phyloP scores from a whole-genome alignment of 2,888 invertebrate genomes.

The Strigamia crassipes region DNA sequence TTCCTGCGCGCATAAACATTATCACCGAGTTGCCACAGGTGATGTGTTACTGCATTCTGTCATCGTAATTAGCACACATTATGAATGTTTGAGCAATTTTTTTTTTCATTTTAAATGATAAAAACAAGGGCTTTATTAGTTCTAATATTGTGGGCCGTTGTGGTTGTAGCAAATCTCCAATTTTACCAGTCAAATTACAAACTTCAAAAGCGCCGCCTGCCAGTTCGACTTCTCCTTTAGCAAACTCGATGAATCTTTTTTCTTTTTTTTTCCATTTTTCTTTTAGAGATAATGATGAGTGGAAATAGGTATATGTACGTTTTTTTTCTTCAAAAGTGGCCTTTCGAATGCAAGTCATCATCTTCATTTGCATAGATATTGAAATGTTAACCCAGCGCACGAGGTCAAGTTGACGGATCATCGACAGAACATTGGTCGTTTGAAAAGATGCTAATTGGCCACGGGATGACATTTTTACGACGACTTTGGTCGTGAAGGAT shows the following conservation, averaged over 20 bases:
- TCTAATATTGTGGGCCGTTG: neutral
- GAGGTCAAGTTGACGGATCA: constrained; percentile 30
- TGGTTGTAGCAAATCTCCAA: neutral
- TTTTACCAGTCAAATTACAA: neutral
- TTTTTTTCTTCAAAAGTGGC: neutral
- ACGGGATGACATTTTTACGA: constrained; percentile 19
- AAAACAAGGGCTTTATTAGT: neutral
- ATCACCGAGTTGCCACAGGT: too few species aligned
- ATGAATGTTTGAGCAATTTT: too few species aligned
- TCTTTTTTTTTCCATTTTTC: too few species aligned
- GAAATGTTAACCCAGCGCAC: neutral
- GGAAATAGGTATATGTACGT: too few species aligned
- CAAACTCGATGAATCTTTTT: neutral
- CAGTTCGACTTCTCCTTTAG: neutral
- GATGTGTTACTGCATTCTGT: too few species aligned
- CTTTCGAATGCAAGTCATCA: neutral
- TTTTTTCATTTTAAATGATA: neutral
- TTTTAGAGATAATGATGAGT: too few species aligned
- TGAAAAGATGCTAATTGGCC: constrained; percentile 36
- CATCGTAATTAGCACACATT: too few species aligned
- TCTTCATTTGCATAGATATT: constrained; percentile 27
- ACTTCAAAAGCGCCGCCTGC: constrained; percentile 23
- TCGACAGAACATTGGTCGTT: neutral
- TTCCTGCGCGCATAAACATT: too few species aligned
- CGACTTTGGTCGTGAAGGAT: neutral